These are phyloP conservation scores for Lagodon rhomboides DNA, from an alignment of 2,797 vertebrate species.

Conservation along the genomic window DNA sequence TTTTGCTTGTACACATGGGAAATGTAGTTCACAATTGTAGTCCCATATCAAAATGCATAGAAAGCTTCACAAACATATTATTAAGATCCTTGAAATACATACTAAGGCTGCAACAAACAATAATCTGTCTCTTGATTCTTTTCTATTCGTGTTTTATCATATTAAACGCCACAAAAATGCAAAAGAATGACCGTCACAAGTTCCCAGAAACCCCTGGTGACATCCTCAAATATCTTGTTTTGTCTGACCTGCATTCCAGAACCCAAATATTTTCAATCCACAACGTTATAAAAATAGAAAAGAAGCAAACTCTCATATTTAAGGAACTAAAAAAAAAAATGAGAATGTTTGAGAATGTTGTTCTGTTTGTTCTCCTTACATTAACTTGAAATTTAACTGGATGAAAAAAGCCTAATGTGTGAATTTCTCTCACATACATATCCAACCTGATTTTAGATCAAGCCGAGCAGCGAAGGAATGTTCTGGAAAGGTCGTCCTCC, in stretches of 20 bases:
- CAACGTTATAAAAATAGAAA: neutral
- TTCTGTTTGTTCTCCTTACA: neutral
- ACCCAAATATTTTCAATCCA: neutral
- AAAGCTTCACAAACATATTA: neutral
- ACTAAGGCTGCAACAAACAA: neutral
- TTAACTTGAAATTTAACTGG: neutral
- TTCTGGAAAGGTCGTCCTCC: neutral
- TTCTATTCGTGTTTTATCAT: neutral
- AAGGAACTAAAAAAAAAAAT: neutral
- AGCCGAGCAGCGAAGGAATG: slow-evolving; percentile 14
- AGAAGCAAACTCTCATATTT: neutral
- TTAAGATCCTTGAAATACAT: neutral
- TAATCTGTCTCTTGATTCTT: neutral
- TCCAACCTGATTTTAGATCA: slow-evolving; percentile 26
- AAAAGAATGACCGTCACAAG: neutral
- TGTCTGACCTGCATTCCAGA: neutral
- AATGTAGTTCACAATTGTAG: neutral
- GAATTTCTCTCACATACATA: neutral
- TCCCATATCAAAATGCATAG: neutral
- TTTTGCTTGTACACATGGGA: neutral
- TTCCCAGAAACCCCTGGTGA: neutral
- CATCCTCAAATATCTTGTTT: neutral
- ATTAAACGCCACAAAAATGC: neutral
- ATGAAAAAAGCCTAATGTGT: neutral
- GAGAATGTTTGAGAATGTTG: neutral